These are phyloP conservation scores for Euproctis similis DNA, from an alignment of 2,888 invertebrate genomes.

Conservation along the genomic window DNA sequence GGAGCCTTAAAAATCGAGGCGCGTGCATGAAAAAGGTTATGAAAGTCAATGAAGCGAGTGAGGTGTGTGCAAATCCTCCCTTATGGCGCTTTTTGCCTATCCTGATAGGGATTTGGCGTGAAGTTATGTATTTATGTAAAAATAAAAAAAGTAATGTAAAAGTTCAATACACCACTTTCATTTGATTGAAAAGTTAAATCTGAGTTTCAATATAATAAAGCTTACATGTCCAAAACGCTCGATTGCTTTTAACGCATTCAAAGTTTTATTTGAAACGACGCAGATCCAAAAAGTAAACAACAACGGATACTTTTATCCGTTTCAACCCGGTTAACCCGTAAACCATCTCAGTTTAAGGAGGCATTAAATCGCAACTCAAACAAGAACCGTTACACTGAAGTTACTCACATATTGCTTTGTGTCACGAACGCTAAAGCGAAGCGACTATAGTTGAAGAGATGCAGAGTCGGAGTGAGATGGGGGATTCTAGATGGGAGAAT, in stretches of 20 bases:
- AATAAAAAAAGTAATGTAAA: slow-evolving; percentile 15
- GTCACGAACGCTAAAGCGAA: slow-evolving; percentile 72
- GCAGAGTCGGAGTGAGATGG: slow-evolving; percentile 56
- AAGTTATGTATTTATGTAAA: no score
- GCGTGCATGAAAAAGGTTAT: no score
- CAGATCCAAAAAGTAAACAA: slow-evolving; percentile 66
- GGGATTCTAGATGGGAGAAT: slow-evolving; percentile 54
- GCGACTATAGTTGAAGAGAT: slow-evolving; percentile 52
- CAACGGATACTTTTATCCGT: slow-evolving; percentile 66
- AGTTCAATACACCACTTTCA: slow-evolving; percentile 29
- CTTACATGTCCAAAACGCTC: slow-evolving; percentile 36
- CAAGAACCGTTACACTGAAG: slow-evolving; percentile 74
- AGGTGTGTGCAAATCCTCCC: no score
- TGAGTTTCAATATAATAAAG: slow-evolving; percentile 32
- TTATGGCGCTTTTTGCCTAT: no score
- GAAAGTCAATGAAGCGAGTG: no score
- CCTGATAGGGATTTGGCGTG: no score
- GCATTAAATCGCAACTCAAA: slow-evolving; percentile 77
- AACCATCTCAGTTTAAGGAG: slow-evolving; percentile 76
- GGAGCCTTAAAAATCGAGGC: no score
- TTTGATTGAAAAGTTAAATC: slow-evolving; percentile 24
- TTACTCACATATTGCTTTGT: slow-evolving; percentile 76
- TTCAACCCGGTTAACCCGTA: slow-evolving; percentile 71
- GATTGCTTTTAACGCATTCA: slow-evolving; percentile 31
- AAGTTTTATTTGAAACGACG: slow-evolving; percentile 34